Evolutionary conservation across 2,113 vertebrate genomes (phyloP).

Genomic region (Anolis carolinensis): DNA sequence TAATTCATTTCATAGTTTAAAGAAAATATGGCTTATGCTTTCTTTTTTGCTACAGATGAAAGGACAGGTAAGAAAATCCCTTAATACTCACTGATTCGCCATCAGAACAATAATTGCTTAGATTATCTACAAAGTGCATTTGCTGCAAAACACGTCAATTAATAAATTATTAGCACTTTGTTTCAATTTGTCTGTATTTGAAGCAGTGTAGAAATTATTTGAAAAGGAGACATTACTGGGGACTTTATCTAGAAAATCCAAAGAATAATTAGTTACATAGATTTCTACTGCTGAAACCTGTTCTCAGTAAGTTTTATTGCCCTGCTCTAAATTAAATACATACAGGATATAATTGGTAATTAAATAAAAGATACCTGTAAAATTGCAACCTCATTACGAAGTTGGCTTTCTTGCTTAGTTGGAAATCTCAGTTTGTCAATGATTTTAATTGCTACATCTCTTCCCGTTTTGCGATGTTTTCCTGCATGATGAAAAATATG

Average conservation of each 20-base stretch:
- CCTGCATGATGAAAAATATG: conserved; percentile 77
- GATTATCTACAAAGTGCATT: not conserved
- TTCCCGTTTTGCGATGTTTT: conserved; percentile 95
- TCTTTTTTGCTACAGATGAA: not conserved
- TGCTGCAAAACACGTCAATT: conserved; percentile 6
- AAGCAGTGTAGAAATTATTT: conserved; percentile 17
- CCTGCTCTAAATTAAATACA: conserved; percentile 40
- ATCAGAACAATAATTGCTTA: conserved; percentile 3
- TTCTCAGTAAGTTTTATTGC: conserved; percentile 28
- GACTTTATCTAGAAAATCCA: conserved; percentile 17
- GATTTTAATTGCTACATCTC: conserved; percentile 98
- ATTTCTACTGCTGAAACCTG: conserved; percentile 10
- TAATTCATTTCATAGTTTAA: not conserved
- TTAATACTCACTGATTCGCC: conserved; percentile 9
- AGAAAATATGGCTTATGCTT: not conserved
- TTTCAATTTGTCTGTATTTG: conserved; percentile 17
- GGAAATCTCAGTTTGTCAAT: conserved; percentile 97
- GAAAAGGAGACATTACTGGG: conserved; percentile 7
- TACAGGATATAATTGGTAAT: conserved; percentile 39
- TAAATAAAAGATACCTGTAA: conserved; percentile 85
- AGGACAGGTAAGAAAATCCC: not conserved
- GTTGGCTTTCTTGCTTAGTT: conserved; percentile 97
- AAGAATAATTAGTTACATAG: not conserved
- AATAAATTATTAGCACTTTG: conserved; percentile 12
- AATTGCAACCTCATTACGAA: conserved; percentile 97